Percentiles rank a stretch among this genome's conserved stretches.
phyloP scores from a whole-genome alignment of 2,888 invertebrate genomes.

The Chrysotoxum bicinctum region DNA sequence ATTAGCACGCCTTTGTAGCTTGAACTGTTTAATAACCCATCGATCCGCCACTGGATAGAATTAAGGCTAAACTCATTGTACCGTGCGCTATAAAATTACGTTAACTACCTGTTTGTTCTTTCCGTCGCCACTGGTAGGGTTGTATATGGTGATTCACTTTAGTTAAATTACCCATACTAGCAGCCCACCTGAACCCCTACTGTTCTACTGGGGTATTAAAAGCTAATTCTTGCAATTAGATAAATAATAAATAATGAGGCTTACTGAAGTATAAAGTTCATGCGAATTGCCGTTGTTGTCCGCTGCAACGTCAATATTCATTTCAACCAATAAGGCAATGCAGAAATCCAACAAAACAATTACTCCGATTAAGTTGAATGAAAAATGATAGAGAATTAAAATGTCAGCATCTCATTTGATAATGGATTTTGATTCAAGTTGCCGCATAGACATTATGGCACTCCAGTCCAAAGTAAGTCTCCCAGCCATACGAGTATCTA shows the following conservation, averaged over 20 bases:
- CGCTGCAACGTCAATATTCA: conserved; percentile 8
- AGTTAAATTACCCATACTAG: conserved; percentile 10
- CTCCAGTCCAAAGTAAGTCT: conserved; percentile 1
- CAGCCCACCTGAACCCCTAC: not conserved
- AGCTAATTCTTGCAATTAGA: conserved; percentile 30
- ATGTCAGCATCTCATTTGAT: conserved; percentile 41
- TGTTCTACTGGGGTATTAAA: not conserved
- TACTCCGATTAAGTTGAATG: conserved; percentile 40
- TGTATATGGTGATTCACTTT: not conserved
- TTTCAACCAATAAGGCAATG: not conserved
- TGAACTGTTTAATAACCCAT: not conserved
- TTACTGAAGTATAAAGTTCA: conserved; percentile 26
- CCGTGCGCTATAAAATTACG: conserved; percentile 7
- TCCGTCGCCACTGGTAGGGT: not conserved
- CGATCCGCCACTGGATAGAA: not conserved
- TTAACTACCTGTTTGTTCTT: conserved; percentile 18
- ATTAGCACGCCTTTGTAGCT: not conserved
- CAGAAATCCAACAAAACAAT: conserved; percentile 27
- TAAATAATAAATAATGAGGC: conserved; percentile 26
- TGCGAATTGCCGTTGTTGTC: not conserved
- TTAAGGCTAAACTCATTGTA: not conserved
- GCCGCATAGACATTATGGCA: conserved; percentile 36
- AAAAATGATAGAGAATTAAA: conserved; percentile 47
- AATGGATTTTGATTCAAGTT: conserved; percentile 56
- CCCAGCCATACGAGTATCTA: not conserved